Evolutionary conservation across 2,888 invertebrate genomes (phyloP).

Genomic region (Amphimallon solstitiale): DNA sequence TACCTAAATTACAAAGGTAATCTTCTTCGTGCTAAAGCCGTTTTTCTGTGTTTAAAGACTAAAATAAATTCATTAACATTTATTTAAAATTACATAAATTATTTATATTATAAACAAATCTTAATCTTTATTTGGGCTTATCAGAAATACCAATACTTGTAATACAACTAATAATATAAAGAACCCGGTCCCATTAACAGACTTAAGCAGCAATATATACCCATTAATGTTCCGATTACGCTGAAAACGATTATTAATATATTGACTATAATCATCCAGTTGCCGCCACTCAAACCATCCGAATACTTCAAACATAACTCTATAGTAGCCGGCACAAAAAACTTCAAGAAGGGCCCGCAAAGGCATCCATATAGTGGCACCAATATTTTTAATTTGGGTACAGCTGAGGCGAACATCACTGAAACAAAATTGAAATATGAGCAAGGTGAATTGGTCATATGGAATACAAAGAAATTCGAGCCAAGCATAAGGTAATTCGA

Average conservation of each 20-base stretch:
- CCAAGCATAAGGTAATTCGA: no score
- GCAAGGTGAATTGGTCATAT: no score
- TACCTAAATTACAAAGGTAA: no score
- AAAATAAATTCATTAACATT: no score
- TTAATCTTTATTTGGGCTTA: no score
- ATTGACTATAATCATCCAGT: conserved; percentile 23
- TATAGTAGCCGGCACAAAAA: conserved; percentile 22
- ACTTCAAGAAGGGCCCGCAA: conserved; percentile 21
- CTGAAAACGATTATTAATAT: conserved; percentile 18
- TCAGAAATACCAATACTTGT: no score
- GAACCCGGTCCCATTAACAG: background rate
- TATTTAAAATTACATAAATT: no score
- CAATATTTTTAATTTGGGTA: background rate
- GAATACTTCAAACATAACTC: conserved; percentile 35
- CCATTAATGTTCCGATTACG: conserved; percentile 6
- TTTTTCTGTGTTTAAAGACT: no score
- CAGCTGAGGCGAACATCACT: conserved; percentile 2
- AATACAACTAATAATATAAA: no score
- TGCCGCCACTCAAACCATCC: background rate
- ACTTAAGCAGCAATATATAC: background rate
- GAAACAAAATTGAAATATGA: background rate
- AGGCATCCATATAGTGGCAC: conserved; percentile 15
- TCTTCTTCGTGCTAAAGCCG: no score
- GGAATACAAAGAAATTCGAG: no score
- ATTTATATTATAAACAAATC: no score